These are phyloP conservation scores for Australoheros scitulus DNA, from an alignment of 2,113 vertebrate species.

Conservation along the genomic window DNA sequence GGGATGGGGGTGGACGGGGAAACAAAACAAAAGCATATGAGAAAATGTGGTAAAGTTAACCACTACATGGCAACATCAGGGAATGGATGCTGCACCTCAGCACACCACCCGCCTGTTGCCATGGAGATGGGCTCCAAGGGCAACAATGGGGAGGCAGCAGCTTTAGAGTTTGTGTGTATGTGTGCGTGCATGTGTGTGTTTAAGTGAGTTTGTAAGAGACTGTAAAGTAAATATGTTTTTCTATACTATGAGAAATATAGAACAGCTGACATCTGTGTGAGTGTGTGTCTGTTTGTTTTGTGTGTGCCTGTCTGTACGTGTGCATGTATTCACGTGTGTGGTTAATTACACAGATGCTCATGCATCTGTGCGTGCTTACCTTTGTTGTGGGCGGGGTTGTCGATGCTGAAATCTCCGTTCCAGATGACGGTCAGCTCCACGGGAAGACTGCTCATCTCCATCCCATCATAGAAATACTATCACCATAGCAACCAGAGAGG, in stretches of 20 bases:
- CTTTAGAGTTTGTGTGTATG: conserved; percentile 26
- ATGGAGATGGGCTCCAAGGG: conserved; percentile 76
- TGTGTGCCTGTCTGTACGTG: not conserved
- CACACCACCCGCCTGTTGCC: conserved; percentile 73
- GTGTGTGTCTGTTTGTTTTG: not conserved
- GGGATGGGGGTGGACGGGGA: not conserved
- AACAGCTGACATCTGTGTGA: not conserved
- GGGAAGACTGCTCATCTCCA: conserved; percentile 96
- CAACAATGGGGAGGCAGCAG: conserved; percentile 58
- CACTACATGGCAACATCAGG: conserved; percentile 59
- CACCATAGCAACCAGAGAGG: conserved; percentile 53
- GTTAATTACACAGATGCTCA: not conserved
- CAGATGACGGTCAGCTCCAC: conserved; percentile 97
- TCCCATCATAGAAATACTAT: conserved; percentile 96
- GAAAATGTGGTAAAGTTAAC: conserved; percentile 68
- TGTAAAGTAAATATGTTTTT: conserved; percentile 7
- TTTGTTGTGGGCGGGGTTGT: conserved; percentile 97
- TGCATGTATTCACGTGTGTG: not conserved
- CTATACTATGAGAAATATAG: not conserved
- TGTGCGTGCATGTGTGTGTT: conserved; percentile 11
- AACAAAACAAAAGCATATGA: conserved; percentile 9
- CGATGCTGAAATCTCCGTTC: conserved; percentile 99
- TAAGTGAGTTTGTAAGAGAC: conserved; percentile 41
- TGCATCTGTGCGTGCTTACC: conserved; percentile 78
- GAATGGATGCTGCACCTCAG: conserved; percentile 64